These are phyloP conservation scores for Morus bassanus DNA, from an alignment of 2,797 vertebrate species.

Conservation along the genomic window DNA sequence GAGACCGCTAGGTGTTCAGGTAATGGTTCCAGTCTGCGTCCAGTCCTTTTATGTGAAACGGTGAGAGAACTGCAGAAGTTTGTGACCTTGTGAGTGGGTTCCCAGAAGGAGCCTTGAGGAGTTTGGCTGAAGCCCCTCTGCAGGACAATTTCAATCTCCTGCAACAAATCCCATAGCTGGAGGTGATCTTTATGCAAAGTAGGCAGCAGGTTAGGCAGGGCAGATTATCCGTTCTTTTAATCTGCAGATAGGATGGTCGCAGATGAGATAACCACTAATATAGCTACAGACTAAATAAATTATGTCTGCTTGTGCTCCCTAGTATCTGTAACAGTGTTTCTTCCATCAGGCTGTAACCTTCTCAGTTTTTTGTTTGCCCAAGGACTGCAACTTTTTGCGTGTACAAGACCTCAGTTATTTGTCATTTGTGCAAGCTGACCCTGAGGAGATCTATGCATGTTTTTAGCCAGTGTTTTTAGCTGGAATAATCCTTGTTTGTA, in stretches of 20 bases:
- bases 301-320: background rate
- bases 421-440: background rate
- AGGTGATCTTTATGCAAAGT: background rate
- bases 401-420: background rate
- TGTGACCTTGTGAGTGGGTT: background rate
- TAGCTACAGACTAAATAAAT: background rate
- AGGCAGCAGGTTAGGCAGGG: background rate
- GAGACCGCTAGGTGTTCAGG: background rate
- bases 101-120: background rate
- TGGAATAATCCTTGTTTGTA: background rate
- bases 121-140: background rate
- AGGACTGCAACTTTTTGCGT: background rate
- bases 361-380: background rate
- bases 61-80: background rate
- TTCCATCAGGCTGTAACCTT: background rate
- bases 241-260: background rate
- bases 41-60: background rate
- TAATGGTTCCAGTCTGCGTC: background rate
- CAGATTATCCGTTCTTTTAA: background rate
- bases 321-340: background rate
- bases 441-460: background rate
- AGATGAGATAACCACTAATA: background rate
- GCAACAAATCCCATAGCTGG: background rate
- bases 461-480: background rate
- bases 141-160: background rate